Evolutionary conservation across 2,113 vertebrate genomes (phyloP), one percentile per base, ranked within the genome.

Genomic region (Nesoenas mayeri): DNA sequence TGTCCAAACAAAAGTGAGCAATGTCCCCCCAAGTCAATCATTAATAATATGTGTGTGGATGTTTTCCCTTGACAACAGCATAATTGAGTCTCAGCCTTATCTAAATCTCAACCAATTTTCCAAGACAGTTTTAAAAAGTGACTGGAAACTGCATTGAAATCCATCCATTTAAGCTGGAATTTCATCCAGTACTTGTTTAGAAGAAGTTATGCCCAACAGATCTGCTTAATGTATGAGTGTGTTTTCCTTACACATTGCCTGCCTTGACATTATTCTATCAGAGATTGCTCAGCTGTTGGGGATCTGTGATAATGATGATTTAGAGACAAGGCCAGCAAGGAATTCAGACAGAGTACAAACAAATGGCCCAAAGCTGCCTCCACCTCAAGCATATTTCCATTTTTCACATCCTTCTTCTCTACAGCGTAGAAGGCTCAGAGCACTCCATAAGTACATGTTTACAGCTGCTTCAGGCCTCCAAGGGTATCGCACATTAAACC

Each of bases 211-310:
- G 84, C 36, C 53, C 15, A 16, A 58, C 73, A 89, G 40, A 80
- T 83, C 77, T 83, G 71, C 82, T 71, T 92, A 54, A 95, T 73
- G 62, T 61, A 74, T 20, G 65, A 85, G 65, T 0, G 1, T 82
- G 20, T 93, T 89, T 93, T 91, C 86, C 81, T 82, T 77, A 69
- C 22, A 42, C 42, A 9, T n/a, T 78, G 75, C 58, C 66, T 79
- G 88, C 67, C 71, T 78, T 57, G 58, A 88, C 50, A 32, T 85
- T 78, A 77, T 90, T 79, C 64, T 50, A 40, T 22, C 20, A 58
- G 87, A 92, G 62, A 93, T 70, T 79, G n/a, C 60, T 93, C 92
- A 95, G 72, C 92, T 96, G 75, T 64, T 94, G 61, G 61, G 74
- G 71, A 79, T 81, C 75, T 85, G 79, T 67, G 58, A 58, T 80